A percentile compares a stretch with the other conserved stretches of the same genome.
Evolutionary conservation across 2,113 vertebrate genomes (phyloP).

Genomic region (Epinephelus moara): DNA sequence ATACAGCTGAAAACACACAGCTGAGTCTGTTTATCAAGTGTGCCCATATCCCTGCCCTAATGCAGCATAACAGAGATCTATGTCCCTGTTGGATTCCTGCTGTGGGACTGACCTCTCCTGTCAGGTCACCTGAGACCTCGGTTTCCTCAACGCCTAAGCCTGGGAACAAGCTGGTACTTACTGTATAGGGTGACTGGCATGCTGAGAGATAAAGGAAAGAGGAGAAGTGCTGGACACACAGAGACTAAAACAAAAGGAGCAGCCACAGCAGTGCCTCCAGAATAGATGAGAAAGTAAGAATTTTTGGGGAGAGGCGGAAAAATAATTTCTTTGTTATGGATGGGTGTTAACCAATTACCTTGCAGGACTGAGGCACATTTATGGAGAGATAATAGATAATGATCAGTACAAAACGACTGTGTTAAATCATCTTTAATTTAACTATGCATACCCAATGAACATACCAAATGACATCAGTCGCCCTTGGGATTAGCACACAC

Average conservation of each 20-base stretch:
- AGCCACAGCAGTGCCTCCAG: neutral
- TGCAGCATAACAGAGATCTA: constrained; percentile 31
- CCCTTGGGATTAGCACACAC: neutral
- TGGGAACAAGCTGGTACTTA: constrained; percentile 34
- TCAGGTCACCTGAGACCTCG: constrained; percentile 51
- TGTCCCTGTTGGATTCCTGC: constrained; percentile 29
- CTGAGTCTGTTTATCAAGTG: constrained; percentile 39
- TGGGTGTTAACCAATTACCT: neutral
- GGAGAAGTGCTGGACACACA: neutral
- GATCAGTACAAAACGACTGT: neutral
- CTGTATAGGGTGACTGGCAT: constrained; percentile 42
- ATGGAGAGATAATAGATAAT: neutral
- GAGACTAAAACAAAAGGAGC: neutral
- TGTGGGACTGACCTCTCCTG: neutral
- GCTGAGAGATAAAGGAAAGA: constrained; percentile 41
- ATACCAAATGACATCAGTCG: neutral
- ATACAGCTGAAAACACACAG: constrained; percentile 42
- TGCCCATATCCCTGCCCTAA: constrained; percentile 19
- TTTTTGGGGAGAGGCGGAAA: neutral
- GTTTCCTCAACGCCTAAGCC: constrained; percentile 61
- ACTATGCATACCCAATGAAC: neutral
- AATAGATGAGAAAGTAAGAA: neutral
- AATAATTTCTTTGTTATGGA: neutral
- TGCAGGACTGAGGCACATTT: constrained; percentile 2
- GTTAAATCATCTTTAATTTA: constrained; percentile 4